phyloP scores from a whole-genome alignment of 2,797 vertebrate species.

The Sparus aurata region DNA sequence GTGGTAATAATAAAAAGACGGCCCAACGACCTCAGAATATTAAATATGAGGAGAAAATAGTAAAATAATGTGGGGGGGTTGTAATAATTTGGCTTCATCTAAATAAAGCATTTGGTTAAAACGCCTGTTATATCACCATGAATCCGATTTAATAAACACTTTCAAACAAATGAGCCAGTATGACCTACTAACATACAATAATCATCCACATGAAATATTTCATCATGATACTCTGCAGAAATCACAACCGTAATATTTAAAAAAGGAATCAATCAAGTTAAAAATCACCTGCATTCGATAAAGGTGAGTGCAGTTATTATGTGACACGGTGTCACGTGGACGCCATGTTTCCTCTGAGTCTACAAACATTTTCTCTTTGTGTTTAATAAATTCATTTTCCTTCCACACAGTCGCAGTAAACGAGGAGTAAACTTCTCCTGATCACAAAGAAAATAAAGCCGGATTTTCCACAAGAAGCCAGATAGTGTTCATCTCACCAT shows the following conservation, averaged over 20 bases:
- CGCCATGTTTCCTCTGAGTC: neutral
- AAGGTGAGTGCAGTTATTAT: constrained; percentile 4
- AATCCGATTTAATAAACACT: neutral
- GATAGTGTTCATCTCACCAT: neutral
- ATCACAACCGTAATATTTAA: neutral
- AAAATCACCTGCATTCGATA: neutral
- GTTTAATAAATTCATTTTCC: constrained; percentile 34
- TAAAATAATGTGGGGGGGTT: neutral
- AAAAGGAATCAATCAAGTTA: neutral
- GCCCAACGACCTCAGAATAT: neutral
- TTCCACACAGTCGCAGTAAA: neutral
- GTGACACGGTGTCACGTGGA: neutral
- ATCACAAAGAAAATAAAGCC: neutral
- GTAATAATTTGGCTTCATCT: neutral
- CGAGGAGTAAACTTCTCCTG: neutral
- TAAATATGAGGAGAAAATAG: neutral
- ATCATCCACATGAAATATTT: constrained; percentile 3
- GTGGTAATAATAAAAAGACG: neutral
- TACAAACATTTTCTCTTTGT: constrained; percentile 9
- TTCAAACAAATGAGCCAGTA: neutral
- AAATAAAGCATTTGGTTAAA: constrained; percentile 11
- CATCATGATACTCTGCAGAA: neutral
- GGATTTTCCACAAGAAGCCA: neutral
- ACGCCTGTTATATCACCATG: neutral
- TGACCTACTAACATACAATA: neutral